A percentile compares a stretch with the other conserved stretches of the same genome.
Conservation (phyloP, 2,797 vertebrate species). For the Anabacerthia variegaticeps region DNA sequence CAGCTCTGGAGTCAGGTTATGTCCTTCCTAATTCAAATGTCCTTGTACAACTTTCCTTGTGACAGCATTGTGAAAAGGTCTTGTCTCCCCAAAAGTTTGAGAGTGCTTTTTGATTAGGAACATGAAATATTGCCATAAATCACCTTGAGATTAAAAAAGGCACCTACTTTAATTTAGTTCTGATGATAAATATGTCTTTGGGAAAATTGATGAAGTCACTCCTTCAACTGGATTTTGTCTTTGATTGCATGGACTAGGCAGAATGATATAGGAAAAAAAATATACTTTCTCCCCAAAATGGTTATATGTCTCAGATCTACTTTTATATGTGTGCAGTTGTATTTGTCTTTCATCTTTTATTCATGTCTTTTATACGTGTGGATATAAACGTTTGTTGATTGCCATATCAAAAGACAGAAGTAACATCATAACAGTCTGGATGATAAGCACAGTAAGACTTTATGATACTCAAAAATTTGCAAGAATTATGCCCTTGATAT, state of each 20-base stretch:
- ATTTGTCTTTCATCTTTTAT: constrained; percentile 67
- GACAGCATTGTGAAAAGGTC: not conserved
- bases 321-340: constrained; percentile 22
- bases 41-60: not conserved
- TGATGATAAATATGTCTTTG: constrained; percentile 19
- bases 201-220: constrained; percentile 32
- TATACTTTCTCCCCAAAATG: constrained; percentile 12
- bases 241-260: not conserved
- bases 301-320: constrained; percentile 29
- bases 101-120: constrained; percentile 44
- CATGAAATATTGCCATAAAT: constrained; percentile 30
- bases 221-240: not conserved
- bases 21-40: not conserved
- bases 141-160: constrained; percentile 34
- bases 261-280: not conserved
- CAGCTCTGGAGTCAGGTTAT: not conserved
- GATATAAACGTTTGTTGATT: constrained; percentile 54
- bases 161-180: constrained; percentile 36
- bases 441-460: constrained; percentile 13
- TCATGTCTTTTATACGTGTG: constrained; percentile 34
- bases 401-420: constrained; percentile 59
- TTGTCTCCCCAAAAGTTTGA: not conserved
- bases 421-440: constrained; percentile 1
- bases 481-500: constrained; percentile 44
- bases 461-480: constrained; percentile 27